Evolutionary conservation across 2,888 invertebrate species (phyloP).

Genomic region (Pomacea canaliculata): DNA sequence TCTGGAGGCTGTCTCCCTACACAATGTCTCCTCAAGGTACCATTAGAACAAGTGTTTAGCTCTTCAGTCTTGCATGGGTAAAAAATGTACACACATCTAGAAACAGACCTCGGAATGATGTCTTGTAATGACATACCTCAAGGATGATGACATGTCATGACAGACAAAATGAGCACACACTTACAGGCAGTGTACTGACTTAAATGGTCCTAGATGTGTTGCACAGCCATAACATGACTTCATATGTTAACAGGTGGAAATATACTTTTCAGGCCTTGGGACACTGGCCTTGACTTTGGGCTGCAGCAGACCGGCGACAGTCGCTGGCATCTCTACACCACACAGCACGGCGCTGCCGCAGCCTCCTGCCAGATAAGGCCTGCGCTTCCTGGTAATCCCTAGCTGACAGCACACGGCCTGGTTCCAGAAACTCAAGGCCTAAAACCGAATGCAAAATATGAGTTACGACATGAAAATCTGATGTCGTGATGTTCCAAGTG

Average conservation of each 20-base stretch:
- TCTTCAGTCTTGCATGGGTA: too few species aligned
- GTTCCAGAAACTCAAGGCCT: conserved; percentile 59
- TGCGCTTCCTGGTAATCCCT: conserved; percentile 24
- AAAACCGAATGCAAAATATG: conserved; percentile 39
- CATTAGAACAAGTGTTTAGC: too few species aligned
- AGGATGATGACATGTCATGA: too few species aligned
- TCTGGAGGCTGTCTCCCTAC: too few species aligned
- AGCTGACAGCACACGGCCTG: conserved; percentile 44
- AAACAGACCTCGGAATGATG: background rate
- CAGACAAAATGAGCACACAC: too few species aligned
- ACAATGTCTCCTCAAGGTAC: too few species aligned
- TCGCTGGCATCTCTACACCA: conserved; percentile 13
- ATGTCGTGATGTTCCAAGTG: background rate
- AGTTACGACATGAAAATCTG: conserved; percentile 8
- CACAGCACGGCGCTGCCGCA: conserved; percentile 4
- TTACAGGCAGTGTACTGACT: conserved; percentile 15
- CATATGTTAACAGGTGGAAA: too few species aligned
- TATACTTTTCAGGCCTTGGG: conserved; percentile 5
- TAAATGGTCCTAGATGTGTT: conserved; percentile 9
- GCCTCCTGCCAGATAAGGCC: conserved; percentile 6
- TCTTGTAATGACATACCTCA: background rate
- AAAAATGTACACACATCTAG: too few species aligned
- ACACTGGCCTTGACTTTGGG: conserved; percentile 6
- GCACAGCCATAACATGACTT: too few species aligned
- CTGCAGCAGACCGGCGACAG: conserved; percentile 8